Evolutionary conservation across 2,888 invertebrate genomes (phyloP).

Genomic region (Helicoverpa assulta): DNA sequence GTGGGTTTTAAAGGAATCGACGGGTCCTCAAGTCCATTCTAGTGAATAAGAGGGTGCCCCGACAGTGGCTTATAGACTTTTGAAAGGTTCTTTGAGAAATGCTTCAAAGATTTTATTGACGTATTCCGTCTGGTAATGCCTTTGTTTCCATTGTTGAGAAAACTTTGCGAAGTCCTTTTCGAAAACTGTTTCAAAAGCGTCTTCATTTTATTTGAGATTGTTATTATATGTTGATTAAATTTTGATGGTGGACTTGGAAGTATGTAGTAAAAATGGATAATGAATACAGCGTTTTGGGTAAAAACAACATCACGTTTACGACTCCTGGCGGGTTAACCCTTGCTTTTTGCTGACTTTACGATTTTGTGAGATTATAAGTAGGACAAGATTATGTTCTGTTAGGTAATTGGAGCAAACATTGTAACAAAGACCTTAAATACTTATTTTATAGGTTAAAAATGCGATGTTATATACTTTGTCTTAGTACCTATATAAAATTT

Average conservation of each 20-base stretch:
- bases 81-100: constrained; percentile 78
- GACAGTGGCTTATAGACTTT: constrained; percentile 78
- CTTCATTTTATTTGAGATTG: constrained; percentile 41
- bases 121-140: constrained; percentile 66
- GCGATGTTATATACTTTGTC: neutral
- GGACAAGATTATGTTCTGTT: constrained; percentile 34
- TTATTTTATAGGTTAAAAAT: neutral
- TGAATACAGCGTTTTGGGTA: constrained; percentile 46
- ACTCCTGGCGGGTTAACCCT: constrained; percentile 52
- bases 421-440: constrained; percentile 32
- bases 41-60: constrained; percentile 73
- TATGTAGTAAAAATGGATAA: constrained; percentile 50
- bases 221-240: constrained; percentile 45
- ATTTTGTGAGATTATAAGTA: constrained; percentile 43
- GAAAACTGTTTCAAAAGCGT: constrained; percentile 39
- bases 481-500: neutral
- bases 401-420: constrained; percentile 9
- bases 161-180: constrained; percentile 53
- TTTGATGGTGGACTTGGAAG: constrained; percentile 23
- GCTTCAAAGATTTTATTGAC: constrained; percentile 77
- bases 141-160: constrained; percentile 61
- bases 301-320: constrained; percentile 46
- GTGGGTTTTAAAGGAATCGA: constrained; percentile 85
- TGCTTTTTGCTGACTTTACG: constrained; percentile 43
- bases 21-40: constrained; percentile 76